These are phyloP conservation scores for Platysteira castanea DNA, from an alignment of 2,113 vertebrate species.

Conservation along the genomic window DNA sequence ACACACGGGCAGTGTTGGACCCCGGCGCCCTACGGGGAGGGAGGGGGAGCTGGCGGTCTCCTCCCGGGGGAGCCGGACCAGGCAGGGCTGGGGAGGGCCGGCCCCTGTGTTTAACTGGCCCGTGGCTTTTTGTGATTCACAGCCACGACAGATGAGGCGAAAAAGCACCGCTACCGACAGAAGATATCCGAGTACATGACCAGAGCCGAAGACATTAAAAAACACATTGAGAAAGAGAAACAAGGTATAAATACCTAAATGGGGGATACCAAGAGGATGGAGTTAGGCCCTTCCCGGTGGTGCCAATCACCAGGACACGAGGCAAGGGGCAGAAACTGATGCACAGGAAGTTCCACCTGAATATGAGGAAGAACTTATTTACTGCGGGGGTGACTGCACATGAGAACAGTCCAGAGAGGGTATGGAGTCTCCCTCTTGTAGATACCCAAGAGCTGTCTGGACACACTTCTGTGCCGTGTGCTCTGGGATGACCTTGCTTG, in stretches of 20 bases:
- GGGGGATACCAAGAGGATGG: too few relatives aligned
- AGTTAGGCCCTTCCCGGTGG: not conserved
- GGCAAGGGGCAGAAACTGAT: too few relatives aligned
- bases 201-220: conserved; percentile 92
- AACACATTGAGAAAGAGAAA: conserved; percentile 84
- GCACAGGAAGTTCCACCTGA: not conserved
- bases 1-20: rapidly evolving
- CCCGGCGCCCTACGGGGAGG: not conserved
- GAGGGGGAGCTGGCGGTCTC: not conserved
- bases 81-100: not conserved
- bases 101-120: not conserved
- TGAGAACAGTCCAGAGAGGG: too few relatives aligned
- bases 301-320: not conserved
- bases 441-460: not conserved
- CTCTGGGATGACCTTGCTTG: not conserved
- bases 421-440: not conserved
- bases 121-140: not conserved
- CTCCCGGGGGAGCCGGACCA: not conserved
- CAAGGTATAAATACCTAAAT: not conserved
- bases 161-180: conserved; percentile 82
- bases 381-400: too few relatives aligned
- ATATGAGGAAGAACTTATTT: not conserved
- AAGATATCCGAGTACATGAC: conserved; percentile 91
- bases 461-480: not conserved
- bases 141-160: conserved; percentile 86